These are phyloP conservation scores for Spatulosminthurus flaviceps DNA, from an alignment of 2,888 invertebrate species.

Conservation along the genomic window DNA sequence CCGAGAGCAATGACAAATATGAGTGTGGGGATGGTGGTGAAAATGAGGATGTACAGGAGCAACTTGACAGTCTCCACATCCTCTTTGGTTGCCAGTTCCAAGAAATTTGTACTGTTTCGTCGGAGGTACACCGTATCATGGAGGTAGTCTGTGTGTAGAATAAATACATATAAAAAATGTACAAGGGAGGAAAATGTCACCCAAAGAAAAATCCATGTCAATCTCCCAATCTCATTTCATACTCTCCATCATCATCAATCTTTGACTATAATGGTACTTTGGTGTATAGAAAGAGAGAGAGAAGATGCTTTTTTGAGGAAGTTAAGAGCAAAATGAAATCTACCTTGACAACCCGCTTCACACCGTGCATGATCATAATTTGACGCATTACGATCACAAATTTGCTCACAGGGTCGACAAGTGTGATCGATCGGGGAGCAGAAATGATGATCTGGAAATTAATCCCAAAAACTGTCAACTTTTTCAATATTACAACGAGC, in stretches of 20 bases:
- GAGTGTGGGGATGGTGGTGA: conserved; percentile 1
- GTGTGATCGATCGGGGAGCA: conserved; percentile 35
- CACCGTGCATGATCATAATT: conserved; percentile 38
- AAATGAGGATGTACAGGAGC: conserved; percentile 18
- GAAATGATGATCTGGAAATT: conserved; percentile 35
- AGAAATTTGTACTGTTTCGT: not conserved
- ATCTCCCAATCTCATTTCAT: not conserved
- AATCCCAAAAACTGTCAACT: conserved; percentile 14
- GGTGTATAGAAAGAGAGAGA: not conserved
- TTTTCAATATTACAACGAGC: not conserved
- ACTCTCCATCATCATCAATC: not conserved
- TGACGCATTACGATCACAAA: conserved; percentile 22
- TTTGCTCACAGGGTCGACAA: conserved; percentile 36
- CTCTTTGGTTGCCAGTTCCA: conserved; percentile 30
- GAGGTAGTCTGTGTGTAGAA: conserved; percentile 33
- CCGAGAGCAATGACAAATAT: not conserved
- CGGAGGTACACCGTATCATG: conserved; percentile 38
- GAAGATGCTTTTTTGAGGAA: not conserved
- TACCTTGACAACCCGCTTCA: conserved; percentile 44
- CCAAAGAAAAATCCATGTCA: not conserved
- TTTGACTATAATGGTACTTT: not conserved
- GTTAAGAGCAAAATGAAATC: not conserved
- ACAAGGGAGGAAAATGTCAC: not conserved
- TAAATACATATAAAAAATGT: not conserved
- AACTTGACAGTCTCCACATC: conserved; percentile 18